Base-by-base conservation (phyloP, 2,888 invertebrate species). In the Subacronicta megacephala region DNA sequence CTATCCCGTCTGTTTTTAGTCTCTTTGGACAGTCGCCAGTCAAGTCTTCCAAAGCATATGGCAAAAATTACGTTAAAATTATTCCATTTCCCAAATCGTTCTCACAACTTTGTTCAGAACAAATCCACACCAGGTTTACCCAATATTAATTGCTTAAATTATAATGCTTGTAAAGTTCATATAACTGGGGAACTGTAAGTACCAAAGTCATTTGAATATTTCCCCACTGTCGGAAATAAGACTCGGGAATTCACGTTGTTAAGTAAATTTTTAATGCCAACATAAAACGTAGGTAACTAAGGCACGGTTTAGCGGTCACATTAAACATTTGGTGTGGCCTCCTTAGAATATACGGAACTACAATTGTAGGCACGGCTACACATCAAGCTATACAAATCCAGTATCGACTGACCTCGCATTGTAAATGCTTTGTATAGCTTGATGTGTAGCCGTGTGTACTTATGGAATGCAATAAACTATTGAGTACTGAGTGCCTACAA, bases 131-230 rank as follows among this genome's bases (percentile, higher is more conserved):
- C 3, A 41, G 40, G 23, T 15, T 54, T 26, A 15, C 33, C 40
- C 18, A 33, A 41, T 54, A 44, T 31, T 41, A 41, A 26, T 23
- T 40, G 38, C 46, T 17, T 37, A 12, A 47, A 40, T 49, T 49
- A 41, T 31, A 40, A 33, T 12, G 1, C 10, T 15, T 10, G 43
- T 3, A 20, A 49, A 20, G 62, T 56, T 68, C 17, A 9, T 16
- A 1, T 10, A 51, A 51, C 41, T 54, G 38, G 3, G 0, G 6
- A 33, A 6, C 66, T 23, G 73, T 80, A 52, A 59, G 70, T 67
- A 46, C 5, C 9, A 5, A 51, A 62, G 66, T 74, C 68, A 82
- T 82, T 82, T 80, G 75, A 82, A 82, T 82, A 78, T 77, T 78
- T 75, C 59, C 58, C 42, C 44, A 63, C 51, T 55, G 73, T 65